Evolutionary conservation across 2,797 vertebrate genomes (phyloP).

Genomic region (Ctenochaetus hawaiiensis): DNA sequence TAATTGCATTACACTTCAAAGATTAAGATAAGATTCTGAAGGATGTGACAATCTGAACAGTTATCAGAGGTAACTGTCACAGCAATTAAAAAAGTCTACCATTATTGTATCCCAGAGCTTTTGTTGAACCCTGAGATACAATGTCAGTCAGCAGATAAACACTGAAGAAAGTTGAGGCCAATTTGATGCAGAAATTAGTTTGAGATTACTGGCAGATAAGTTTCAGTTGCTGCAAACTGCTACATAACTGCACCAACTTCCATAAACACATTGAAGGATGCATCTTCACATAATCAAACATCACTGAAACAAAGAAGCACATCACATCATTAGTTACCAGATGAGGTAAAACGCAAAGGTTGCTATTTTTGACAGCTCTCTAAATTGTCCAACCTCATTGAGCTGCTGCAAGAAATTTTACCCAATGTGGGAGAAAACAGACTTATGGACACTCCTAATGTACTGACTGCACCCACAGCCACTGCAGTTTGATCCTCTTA

Average conservation of each 20-base stretch:
- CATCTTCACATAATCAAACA: constrained; percentile 4
- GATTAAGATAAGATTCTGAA: constrained; percentile 60
- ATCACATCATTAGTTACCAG: constrained; percentile 26
- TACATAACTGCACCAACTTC: constrained; percentile 1
- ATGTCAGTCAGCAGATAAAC: constrained; percentile 18
- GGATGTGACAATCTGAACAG: constrained; percentile 43
- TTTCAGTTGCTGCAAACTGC: constrained; percentile 21
- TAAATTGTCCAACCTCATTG: constrained; percentile 17
- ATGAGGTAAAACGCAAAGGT: constrained; percentile 13
- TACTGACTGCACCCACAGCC: constrained; percentile 42
- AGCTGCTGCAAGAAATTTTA: constrained; percentile 21
- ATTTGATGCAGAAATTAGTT: constrained; percentile 32
- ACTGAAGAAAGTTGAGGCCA: constrained; percentile 21
- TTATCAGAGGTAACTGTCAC: constrained; percentile 50
- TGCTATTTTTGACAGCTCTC: constrained; percentile 33
- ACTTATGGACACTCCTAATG: constrained; percentile 30
- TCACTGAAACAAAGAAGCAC: constrained; percentile 33
- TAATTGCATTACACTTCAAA: constrained; percentile 65
- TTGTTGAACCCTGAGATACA: constrained; percentile 29
- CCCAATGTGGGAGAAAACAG: constrained; percentile 37
- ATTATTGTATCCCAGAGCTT: constrained; percentile 44
- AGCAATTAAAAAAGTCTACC: constrained; percentile 25
- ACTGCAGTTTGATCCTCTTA: constrained; percentile 72
- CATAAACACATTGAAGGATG: constrained; percentile 25
- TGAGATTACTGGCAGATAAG: constrained; percentile 35